Evolutionary conservation across 2,797 vertebrate genomes (phyloP).

Genomic region (Loris lydekkerianus): DNA sequence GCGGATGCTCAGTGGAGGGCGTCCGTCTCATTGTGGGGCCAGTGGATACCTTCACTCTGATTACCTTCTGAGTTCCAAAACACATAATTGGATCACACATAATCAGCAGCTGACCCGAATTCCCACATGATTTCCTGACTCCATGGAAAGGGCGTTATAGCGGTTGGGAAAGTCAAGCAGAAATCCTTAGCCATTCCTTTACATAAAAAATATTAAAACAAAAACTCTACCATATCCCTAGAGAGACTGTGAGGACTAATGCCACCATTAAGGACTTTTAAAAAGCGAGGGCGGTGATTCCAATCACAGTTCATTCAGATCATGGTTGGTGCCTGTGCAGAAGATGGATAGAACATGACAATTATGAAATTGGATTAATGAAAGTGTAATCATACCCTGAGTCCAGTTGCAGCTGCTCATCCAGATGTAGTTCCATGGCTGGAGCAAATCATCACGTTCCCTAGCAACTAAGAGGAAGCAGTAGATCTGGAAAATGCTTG

Average conservation of each 20-base stretch:
- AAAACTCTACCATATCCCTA: neutral
- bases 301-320: neutral
- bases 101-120: neutral
- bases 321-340: neutral
- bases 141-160: neutral
- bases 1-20: neutral
- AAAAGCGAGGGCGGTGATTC: neutral
- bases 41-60: neutral
- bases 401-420: neutral
- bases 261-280: neutral
- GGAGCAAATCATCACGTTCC: neutral
- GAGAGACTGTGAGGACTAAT: neutral
- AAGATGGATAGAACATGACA: neutral
- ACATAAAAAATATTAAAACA: neutral
- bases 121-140: neutral
- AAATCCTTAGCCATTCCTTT: neutral
- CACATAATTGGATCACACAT: neutral
- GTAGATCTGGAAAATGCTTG: neutral
- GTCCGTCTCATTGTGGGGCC: neutral
- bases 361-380: neutral
- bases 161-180: neutral
- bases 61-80: neutral
- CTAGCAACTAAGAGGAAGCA: neutral
- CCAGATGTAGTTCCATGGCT: neutral
- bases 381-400: conserved; percentile 1